Evolutionary conservation across 2,888 invertebrate species (phyloP), one percentile per base, ranked within the genome.

Genomic region (Acleris literana): DNA sequence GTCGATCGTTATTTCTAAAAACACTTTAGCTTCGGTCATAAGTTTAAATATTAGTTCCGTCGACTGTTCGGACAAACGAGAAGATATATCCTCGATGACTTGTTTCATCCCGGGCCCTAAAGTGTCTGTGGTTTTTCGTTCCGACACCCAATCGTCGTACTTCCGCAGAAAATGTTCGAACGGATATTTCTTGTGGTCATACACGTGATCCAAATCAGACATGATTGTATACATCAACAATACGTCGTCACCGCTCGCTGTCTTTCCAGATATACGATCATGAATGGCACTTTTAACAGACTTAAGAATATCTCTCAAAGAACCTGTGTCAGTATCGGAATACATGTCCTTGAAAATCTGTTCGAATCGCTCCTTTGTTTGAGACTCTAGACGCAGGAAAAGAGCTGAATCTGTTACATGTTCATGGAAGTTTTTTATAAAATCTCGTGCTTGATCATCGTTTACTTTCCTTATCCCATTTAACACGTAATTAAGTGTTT

Each of bases 1-100:
- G 68, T 82, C 85, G 13, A 87, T 77, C 2, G 84, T 82, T 29
- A 87, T 71, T 71, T 84, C 86, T 63, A 89, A 75, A 72, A 89
- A 89, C 9, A 84, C 81, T 73, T 74, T 77, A 0, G 87, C 82
- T 76, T 86, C 86, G 54, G 77, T 81, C 1, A 74, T 73, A 5
- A 89, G 68, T 68, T 89, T 88, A 3, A 70, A 29, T 17, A 76
- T 64, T n/a, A 88, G 51, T 33, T 83, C 78, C 1, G 76, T 72
- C 0, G 81, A 61, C 5, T 76, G 71, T 2, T 67, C 60, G 3
- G 64, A 70, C 2, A 86, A 18, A 44, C 76, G 72, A 7, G 74
- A 67, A 0, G 70, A 68, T 29, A 88, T 72, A 52, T 81, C 77
- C 2, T 68, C 78, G 43, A 88, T 70, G 0, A 83, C 62, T 18